These are phyloP conservation scores for Eupsittula cactorum DNA, from an alignment of 2,113 vertebrate species.

Conservation along the genomic window DNA sequence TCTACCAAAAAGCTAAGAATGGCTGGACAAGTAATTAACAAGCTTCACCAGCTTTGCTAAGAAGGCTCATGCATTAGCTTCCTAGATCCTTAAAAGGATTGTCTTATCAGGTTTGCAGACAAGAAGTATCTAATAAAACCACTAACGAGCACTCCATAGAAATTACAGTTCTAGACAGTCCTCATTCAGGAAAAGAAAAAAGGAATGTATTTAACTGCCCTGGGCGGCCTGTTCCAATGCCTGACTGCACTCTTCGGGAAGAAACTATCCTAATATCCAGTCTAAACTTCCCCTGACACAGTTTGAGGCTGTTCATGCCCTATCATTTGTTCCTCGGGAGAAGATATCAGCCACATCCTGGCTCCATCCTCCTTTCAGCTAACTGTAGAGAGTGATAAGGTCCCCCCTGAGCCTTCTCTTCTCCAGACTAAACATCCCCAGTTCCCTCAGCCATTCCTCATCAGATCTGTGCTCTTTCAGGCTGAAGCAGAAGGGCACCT, in stretches of 20 bases:
- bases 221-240: background rate
- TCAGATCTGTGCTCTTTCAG: background rate
- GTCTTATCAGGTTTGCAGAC: background rate
- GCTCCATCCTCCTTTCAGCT: background rate
- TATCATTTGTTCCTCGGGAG: background rate
- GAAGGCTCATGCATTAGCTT: slow-evolving; percentile 48
- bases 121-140: background rate
- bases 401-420: background rate
- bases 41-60: slow-evolving; percentile 67
- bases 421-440: background rate
- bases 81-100: slow-evolving; percentile 44
- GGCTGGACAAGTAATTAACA: slow-evolving; percentile 72
- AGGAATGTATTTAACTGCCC: background rate
- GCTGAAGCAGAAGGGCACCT: background rate
- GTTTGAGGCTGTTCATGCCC: background rate
- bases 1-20: slow-evolving; percentile 67
- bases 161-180: background rate
- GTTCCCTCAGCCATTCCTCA: background rate
- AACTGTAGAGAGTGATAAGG: background rate
- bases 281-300: background rate
- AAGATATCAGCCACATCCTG: background rate
- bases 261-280: background rate
- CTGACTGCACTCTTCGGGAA: background rate
- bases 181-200: background rate
- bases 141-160: background rate